Base-by-base conservation (phyloP, 53 echinoderm and acorn worm species). In the Paracentrotus lividus region DNA sequence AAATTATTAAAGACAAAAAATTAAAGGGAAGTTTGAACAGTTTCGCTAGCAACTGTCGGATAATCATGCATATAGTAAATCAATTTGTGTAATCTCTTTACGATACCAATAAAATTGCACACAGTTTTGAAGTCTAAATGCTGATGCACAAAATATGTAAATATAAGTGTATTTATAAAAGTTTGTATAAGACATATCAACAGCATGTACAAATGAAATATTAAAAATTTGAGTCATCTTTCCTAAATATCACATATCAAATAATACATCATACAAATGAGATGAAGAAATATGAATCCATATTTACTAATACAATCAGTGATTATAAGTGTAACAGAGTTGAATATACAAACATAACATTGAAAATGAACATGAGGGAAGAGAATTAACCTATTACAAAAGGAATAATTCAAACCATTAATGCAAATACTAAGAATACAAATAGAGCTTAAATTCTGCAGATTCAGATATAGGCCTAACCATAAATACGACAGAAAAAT, bases 101-200 rank as follows among this genome's bases (percentile, higher is more conserved):
- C 33, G n/a, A 67, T 67, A 67, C 3, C 67, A 67, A 1, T 6
- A 67, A n/a, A 67, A 67, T 67, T 72, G 72, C 72, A 72, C 72
- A 72, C 72, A 36, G 21, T 38, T 38, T 15, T 40, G 72, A 69
- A 72, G 36, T 36, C 72, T 72, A 40, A 69, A 34, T 72, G 38
- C 36, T 72, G 21, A 72, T 72, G 40, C 15, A 38, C 38, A 36
- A 72, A 20, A 13, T 57, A 72, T 20, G 40, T 72, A 72, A 40
- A 36, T n/a, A n/a, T n/a, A n/a, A n/a, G n/a, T n/a, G n/a, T n/a
- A n/a, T n/a, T n/a, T n/a, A n/a, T n/a, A 36, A 72, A 72, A 72
- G 38, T 31, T 72, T 38, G 1, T 18, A 72, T 32, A 72, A 72
- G 40, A 72, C 72, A 72, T 72, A 72, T 38, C 13, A 8, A 72